Conservation (phyloP, 2,888 invertebrate genomes). For the Tinea pellionella region DNA sequence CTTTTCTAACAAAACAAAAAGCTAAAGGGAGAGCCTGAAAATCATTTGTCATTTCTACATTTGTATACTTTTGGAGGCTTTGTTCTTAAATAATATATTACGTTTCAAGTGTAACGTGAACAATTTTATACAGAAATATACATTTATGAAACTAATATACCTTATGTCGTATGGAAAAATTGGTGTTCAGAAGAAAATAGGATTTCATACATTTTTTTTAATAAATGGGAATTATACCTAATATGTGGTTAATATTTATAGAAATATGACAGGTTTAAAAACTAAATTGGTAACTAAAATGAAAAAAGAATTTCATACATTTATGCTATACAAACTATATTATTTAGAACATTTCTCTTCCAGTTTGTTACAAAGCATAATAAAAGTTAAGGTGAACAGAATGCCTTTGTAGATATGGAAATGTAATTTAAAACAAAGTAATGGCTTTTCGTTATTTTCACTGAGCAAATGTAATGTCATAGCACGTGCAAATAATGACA, state of each 20-base stretch:
- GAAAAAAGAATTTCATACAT: too few species aligned
- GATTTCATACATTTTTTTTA: too few species aligned
- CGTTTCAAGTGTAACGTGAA: not conserved
- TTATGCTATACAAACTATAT: too few species aligned
- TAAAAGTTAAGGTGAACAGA: too few species aligned
- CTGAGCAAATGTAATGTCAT: not conserved
- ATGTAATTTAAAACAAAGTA: not conserved
- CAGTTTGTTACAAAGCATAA: not conserved
- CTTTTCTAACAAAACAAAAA: constrained; percentile 9
- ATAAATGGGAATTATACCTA: too few species aligned
- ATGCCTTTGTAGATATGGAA: not conserved
- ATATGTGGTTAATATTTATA: too few species aligned
- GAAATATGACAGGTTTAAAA: too few species aligned
- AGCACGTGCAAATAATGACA: constrained; percentile 3
- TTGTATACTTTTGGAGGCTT: constrained; percentile 6
- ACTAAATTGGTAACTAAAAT: too few species aligned
- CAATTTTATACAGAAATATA: constrained; percentile 2
- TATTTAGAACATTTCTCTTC: not conserved
- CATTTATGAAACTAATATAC: not conserved
- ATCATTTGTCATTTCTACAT: constrained; percentile 13
- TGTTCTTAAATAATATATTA: constrained; percentile 12
- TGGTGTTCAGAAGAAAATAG: not conserved
- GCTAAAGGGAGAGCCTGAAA: constrained; percentile 6
- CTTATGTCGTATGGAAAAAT: not conserved
- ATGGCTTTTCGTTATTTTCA: not conserved